Evolutionary conservation across 2,888 invertebrate genomes (phyloP), one percentile per base, ranked within the genome.

Genomic region (Cephus rjabovi): DNA sequence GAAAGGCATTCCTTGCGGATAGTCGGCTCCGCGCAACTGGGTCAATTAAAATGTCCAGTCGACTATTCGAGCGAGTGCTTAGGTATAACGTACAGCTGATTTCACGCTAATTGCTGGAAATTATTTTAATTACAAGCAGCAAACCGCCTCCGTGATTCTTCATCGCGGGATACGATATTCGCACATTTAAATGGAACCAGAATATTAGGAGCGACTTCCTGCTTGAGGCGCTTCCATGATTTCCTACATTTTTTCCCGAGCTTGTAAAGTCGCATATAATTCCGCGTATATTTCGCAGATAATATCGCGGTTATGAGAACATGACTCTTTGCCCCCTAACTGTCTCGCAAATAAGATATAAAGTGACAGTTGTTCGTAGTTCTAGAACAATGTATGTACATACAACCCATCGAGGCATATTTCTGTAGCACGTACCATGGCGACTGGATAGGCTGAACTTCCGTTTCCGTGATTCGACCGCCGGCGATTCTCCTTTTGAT

Each of bases 1-100:
- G 23, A 56, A 56, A 23, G 23, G 56, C 9, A 56, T 56, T 56
- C 56, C 56, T 2, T 2, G 15, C 37, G 37, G 40, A 15, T 40
- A 15, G 40, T 15, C 40, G 40, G 4, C 56, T 56, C 69, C 56
- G 30, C 69, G 73, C 80, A 84, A 84, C 83, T 84, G 81, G 81
- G 84, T 84, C 82, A 84, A 84, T 84, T 84, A 81, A 81, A 84
- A 83, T 83, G 76, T 80, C 80, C 74, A 73, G 9, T 37, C 74
- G 69, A 37, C 69, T 77, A 69, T 83, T 77, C 34, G 76, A 30
- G 69, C 69, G 77, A 75, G 37, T 75, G 76, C 75, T 77, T 56
- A 56, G 56, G 56, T 56, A 40, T 78, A 78, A 56, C 56, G 56
- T 76, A 77, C 76, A 75, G 31, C 56, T 34, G 80, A 80, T 81